These are phyloP conservation scores for Gobio gobio DNA, from an alignment of 2,113 vertebrate genomes.

Conservation along the genomic window DNA sequence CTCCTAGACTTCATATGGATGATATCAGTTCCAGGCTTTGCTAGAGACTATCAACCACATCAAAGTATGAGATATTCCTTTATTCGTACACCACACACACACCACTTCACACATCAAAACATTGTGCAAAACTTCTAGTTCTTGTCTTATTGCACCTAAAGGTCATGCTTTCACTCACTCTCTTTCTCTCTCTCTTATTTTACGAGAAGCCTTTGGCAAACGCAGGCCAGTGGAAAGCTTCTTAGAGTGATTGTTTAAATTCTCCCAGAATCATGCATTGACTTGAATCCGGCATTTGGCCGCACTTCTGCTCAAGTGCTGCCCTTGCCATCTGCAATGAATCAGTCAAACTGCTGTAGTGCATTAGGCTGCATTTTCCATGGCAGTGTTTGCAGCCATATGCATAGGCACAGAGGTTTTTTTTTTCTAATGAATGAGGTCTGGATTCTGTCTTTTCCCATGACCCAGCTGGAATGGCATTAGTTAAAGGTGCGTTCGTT, in stretches of 20 bases:
- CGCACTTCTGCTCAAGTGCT: slow-evolving; percentile 57
- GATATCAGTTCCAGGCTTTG: slow-evolving; percentile 61
- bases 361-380: slow-evolving; percentile 49
- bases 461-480: slow-evolving; percentile 50
- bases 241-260: slow-evolving; percentile 62
- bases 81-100: slow-evolving; percentile 66
- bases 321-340: slow-evolving; percentile 63
- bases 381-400: slow-evolving; percentile 15
- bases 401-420: background rate
- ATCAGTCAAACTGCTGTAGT: slow-evolving; percentile 56
- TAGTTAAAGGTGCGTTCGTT: slow-evolving; percentile 27
- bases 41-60: slow-evolving; percentile 65
- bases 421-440: slow-evolving; percentile 32
- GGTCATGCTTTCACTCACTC: background rate
- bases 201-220: slow-evolving; percentile 71
- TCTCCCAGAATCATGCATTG: slow-evolving; percentile 64
- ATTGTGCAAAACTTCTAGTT: slow-evolving; percentile 57
- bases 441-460: slow-evolving; percentile 47
- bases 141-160: slow-evolving; percentile 59
- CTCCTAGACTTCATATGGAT: slow-evolving; percentile 23
- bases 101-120: slow-evolving; percentile 64
- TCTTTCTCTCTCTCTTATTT: slow-evolving; percentile 50
- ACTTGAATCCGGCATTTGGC: slow-evolving; percentile 60
- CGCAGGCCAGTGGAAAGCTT: slow-evolving; percentile 61
- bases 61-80: slow-evolving; percentile 60